Conservation (phyloP, 35 echinoderm and acorn worm species). For the Eucidaris tribuloides region DNA sequence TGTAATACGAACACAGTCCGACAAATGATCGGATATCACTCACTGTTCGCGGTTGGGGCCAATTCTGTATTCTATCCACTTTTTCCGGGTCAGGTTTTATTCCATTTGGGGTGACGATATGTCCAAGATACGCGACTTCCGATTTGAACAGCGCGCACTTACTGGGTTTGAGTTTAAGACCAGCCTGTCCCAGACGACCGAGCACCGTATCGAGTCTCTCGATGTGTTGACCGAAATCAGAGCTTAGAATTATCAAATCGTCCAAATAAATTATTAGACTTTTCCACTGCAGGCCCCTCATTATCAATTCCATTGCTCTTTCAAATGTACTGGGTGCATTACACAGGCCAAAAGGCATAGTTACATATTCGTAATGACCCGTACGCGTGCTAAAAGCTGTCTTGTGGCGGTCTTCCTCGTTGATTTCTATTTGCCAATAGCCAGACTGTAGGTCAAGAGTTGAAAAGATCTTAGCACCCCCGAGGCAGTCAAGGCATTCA, state of each 20-base stretch:
- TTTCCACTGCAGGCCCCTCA: constrained; percentile 6
- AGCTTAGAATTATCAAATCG: background rate
- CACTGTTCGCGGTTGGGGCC: constrained; percentile 18
- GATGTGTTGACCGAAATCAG: background rate
- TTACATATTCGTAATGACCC: constrained; percentile 43
- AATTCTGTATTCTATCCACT: background rate
- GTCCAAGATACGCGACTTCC: constrained; percentile 44
- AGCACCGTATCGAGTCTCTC: constrained; percentile 28
- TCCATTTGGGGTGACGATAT: constrained; percentile 12
- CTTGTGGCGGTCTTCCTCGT: constrained; percentile 31
- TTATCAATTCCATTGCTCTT: constrained; percentile 29
- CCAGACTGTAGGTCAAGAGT: constrained; percentile 39
- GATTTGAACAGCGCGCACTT: constrained; percentile 38
- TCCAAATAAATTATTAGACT: constrained; percentile 11
- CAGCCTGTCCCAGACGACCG: background rate
- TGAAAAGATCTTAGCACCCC: constrained; percentile 49
- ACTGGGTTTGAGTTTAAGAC: constrained; percentile 35
- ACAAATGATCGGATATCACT: constrained; percentile 25
- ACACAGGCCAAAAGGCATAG: constrained; percentile 49
- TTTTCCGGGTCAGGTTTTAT: constrained; percentile 13
- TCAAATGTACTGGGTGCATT: constrained; percentile 41
- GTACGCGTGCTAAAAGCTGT: constrained; percentile 41
- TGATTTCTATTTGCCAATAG: constrained; percentile 49
- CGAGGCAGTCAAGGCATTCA: constrained; percentile 9
- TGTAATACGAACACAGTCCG: constrained; percentile 2